Base-by-base conservation (phyloP, 2,113 vertebrate species). In the Sander vitreus region DNA sequence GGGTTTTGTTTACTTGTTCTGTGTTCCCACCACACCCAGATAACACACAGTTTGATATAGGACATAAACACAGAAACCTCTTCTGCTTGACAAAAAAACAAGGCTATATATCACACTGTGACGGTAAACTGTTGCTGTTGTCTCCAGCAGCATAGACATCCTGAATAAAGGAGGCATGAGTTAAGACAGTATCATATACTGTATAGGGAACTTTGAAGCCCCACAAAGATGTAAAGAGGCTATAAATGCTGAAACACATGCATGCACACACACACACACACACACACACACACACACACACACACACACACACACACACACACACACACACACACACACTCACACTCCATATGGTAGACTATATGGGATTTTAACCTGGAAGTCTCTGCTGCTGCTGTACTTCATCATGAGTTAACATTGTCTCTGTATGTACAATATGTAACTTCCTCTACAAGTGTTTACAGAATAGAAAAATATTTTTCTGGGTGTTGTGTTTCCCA, bases 11-110 rank as follows among this genome's bases (percentile, higher is more conserved):
- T 87, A 89, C 87, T 88, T 19, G 74, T 54, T 75, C 69, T 45
- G 55, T 74, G 76, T 76, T 87, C 83, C 83, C 85, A 90, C 92
- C 92, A 89, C 92, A 81, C 90, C 92, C 92, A 85, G 91, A 92
- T 90, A 87, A 84, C 87, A 74, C 55, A 1, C 68, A 76, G 85
- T 82, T 84, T 82, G 77, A 93, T 82, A 59, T 19, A 75, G 72
- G 54, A 73, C 33, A 68, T 67, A 88, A 90, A 87, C 89, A 78
- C 54, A 1, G 10, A 60, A 48, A 55, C 67, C 54, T 80, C 58
- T 30, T 39, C 23, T 47, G 66, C 62, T 19, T 10, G 11, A 75
- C 78, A 33, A 67, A 76, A 84, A 87, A 84, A 87, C 75, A 83
- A 73, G 73, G 55, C 67, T 50, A 83, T 68, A 70, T 36, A 70